These are phyloP conservation scores for Phytoseiulus persimilis DNA, from an alignment of 2,888 invertebrate genomes.

Conservation along the genomic window DNA sequence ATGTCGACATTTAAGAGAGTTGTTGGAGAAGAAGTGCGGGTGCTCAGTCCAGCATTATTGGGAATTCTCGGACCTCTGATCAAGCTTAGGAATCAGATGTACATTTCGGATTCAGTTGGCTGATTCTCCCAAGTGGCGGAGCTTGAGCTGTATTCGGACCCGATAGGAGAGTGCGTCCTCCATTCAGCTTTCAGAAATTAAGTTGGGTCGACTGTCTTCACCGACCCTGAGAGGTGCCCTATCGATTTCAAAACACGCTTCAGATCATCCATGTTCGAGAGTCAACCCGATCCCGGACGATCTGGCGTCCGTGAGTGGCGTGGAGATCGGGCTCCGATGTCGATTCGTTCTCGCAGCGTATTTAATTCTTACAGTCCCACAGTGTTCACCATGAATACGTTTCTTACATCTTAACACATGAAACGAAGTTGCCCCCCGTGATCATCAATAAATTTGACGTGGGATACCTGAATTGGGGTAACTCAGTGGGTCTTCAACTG, in stretches of 20 bases:
- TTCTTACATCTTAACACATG: background rate
- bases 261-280: background rate
- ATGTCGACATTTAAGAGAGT: no score
- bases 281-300: background rate
- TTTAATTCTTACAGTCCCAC: background rate
- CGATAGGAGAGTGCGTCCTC: no score
- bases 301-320: background rate
- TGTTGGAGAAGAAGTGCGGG: no score
- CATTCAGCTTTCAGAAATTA: no score
- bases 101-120: no score
- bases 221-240: no score
- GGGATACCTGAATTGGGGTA: background rate
- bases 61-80: no score
- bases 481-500: background rate
- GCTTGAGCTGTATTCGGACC: no score
- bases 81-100: no score
- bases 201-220: no score
- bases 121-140: no score
- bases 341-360: background rate
- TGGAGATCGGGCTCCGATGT: background rate
- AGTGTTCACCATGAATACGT: background rate
- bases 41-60: no score
- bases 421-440: background rate
- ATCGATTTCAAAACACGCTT: background rate
- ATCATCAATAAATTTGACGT: background rate